These are phyloP conservation scores for Chrysolina oricalcia DNA, from an alignment of 2,888 invertebrate species.

Conservation along the genomic window DNA sequence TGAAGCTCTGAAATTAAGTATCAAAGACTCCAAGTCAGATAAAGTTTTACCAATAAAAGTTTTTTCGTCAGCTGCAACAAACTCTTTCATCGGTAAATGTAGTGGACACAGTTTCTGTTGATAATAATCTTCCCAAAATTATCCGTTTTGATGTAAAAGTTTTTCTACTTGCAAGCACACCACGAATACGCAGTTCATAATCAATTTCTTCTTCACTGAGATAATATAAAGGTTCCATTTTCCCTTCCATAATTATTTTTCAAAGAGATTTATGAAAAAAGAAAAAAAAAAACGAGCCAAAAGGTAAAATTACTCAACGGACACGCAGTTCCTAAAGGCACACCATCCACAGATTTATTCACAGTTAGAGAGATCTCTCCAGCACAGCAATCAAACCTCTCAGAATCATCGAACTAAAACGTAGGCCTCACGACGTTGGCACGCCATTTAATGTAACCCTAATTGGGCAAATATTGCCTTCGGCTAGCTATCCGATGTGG, in stretches of 20 bases:
- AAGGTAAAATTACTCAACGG: too few species aligned
- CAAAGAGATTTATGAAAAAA: too few species aligned
- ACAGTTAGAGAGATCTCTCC: too few species aligned
- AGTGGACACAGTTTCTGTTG: background rate
- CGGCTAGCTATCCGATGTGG: too few species aligned
- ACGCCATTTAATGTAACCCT: too few species aligned
- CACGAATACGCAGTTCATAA: constrained; percentile 1
- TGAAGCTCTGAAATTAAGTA: constrained; percentile 1
- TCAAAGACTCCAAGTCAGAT: background rate
- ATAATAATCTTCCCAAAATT: background rate
- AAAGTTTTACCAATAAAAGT: constrained; percentile 5
- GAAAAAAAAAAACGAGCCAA: too few species aligned
- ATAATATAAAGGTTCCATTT: background rate
- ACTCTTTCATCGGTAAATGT: background rate
- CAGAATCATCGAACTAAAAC: too few species aligned
- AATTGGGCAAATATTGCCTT: too few species aligned
- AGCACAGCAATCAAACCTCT: too few species aligned
- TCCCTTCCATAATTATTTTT: background rate
- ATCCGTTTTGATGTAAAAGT: constrained; percentile 4
- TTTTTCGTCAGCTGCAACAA: background rate
- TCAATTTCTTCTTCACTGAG: constrained; percentile 6
- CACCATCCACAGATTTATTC: too few species aligned
- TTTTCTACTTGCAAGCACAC: background rate
- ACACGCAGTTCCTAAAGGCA: too few species aligned
- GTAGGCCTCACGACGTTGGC: too few species aligned